Evolutionary conservation across 2,888 invertebrate species (phyloP).

Genomic region (Epistrophella euchroma): DNA sequence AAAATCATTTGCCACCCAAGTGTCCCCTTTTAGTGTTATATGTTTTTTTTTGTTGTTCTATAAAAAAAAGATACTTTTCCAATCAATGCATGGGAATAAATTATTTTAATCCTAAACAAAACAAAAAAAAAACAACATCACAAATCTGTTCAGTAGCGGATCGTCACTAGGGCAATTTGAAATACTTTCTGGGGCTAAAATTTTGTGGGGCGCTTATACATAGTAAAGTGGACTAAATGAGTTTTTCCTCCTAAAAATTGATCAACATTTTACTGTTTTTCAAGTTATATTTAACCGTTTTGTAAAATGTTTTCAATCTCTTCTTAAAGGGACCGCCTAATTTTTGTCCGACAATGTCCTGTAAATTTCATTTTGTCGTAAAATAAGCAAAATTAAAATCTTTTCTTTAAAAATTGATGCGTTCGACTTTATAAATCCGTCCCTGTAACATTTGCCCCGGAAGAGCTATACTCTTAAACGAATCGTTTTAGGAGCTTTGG

Average conservation of each 20-base stretch:
- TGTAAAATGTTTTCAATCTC: too few relatives aligned
- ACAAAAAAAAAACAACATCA: neutral
- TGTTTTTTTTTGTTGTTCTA: constrained; percentile 30
- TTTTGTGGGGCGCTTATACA: neutral
- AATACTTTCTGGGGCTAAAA: neutral
- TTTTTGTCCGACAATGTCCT: too few relatives aligned
- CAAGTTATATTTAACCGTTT: neutral
- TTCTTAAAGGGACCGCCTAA: too few relatives aligned
- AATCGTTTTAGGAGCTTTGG: constrained; percentile 48
- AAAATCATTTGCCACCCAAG: constrained; percentile 74
- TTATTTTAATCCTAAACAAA: constrained; percentile 47
- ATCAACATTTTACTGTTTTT: too few relatives aligned
- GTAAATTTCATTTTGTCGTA: too few relatives aligned
- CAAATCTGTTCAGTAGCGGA: neutral
- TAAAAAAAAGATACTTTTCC: constrained; percentile 47
- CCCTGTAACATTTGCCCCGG: constrained; percentile 33
- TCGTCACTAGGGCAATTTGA: neutral
- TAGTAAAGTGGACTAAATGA: neutral
- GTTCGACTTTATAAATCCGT: constrained; percentile 2
- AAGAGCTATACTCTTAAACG: constrained; percentile 54
- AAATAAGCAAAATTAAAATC: too few relatives aligned
- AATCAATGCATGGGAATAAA: constrained; percentile 73
- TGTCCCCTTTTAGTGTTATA: constrained; percentile 42
- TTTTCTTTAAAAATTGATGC: too few relatives aligned
- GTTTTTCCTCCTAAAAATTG: neutral